phyloP scores from a whole-genome alignment of 1,140 invertebrate species.

The Ceratitis capitata region DNA sequence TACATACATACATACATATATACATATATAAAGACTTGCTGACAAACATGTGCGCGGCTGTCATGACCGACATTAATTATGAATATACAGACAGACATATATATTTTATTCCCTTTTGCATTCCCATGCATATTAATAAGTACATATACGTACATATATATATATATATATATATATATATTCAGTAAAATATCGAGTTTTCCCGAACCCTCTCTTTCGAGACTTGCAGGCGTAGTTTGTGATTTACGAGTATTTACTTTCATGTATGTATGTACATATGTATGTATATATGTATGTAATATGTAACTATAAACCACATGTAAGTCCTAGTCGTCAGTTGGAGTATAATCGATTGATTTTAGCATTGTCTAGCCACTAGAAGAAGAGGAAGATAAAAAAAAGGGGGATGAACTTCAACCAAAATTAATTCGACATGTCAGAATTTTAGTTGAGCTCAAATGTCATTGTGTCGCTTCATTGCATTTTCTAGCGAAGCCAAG shows the following conservation, averaged over 20 bases:
- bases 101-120: neutral
- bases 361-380: too few relatives aligned
- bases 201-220: neutral
- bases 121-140: neutral
- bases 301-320: slow-evolving; percentile 15
- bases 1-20: neutral
- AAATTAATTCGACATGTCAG: neutral
- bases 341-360: neutral
- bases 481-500: neutral
- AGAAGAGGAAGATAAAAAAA: too few relatives aligned
- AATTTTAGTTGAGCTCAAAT: neutral
- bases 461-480: neutral
- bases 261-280: neutral
- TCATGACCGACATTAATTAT: neutral
- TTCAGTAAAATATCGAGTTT: neutral
- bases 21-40: neutral
- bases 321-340: too few relatives aligned
- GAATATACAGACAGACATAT: neutral
- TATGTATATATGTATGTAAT: neutral
- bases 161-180: neutral
- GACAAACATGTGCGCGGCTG: neutral
- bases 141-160: neutral
- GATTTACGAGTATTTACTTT: slow-evolving; percentile 13
- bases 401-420: too few relatives aligned
- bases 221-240: neutral